Percentiles rank a stretch among this genome's conserved stretches.
Evolutionary conservation across 2,888 invertebrate species (phyloP).

Genomic region (Psylliodes chrysocephalus): DNA sequence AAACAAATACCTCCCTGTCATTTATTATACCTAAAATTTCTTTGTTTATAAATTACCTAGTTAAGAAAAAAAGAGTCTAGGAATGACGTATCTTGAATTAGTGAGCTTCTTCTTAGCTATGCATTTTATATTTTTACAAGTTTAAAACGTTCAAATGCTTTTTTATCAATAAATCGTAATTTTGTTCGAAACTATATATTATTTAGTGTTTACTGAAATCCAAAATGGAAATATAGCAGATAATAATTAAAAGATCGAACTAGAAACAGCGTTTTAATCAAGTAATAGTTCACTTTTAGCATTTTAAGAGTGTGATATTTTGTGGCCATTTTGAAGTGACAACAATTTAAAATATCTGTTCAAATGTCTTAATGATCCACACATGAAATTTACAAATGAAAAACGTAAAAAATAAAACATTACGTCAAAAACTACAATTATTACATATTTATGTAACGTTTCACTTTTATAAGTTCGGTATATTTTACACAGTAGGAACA

Average conservation of each 20-base stretch:
- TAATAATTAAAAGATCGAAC: not conserved
- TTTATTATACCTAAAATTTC: too few relatives aligned
- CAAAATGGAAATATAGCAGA: not conserved
- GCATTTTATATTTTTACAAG: too few relatives aligned
- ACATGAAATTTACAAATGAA: constrained; percentile 41
- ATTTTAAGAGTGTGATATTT: too few relatives aligned
- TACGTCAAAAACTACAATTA: constrained; percentile 46
- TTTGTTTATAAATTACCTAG: too few relatives aligned
- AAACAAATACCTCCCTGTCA: too few relatives aligned
- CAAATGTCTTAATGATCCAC: constrained; percentile 42
- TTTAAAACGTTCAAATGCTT: too few relatives aligned
- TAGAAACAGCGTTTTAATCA: not conserved
- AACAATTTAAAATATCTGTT: constrained; percentile 47
- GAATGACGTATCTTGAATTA: too few relatives aligned
- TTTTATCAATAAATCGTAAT: too few relatives aligned
- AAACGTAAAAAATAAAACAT: constrained; percentile 51
- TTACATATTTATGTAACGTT: constrained; percentile 47
- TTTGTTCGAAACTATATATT: too few relatives aligned
- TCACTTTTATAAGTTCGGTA: constrained; percentile 48
- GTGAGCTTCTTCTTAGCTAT: too few relatives aligned
- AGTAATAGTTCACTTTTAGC: not conserved
- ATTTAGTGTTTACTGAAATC: not conserved
- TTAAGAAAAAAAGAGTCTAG: too few relatives aligned
- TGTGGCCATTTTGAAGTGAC: constrained; percentile 38
- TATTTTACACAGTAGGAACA: constrained; percentile 56